Conservation (phyloP, 2,888 invertebrate genomes). For the Hemithea aestivaria region DNA sequence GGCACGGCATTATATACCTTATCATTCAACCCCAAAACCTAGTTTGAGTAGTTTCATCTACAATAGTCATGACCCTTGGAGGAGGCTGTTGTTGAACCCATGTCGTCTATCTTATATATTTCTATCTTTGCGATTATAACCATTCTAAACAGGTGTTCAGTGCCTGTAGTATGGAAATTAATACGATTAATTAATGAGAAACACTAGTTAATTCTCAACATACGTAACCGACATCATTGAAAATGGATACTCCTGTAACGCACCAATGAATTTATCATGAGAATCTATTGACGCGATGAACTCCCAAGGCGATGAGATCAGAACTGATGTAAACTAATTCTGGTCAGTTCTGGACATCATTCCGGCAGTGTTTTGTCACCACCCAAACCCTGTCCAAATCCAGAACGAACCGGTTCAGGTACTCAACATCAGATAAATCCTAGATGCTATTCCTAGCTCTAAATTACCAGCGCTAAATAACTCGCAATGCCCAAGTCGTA, state of each 20-base stretch:
- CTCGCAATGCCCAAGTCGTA: constrained; percentile 1
- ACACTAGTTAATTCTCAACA: constrained; percentile 21
- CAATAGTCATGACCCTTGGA: no score
- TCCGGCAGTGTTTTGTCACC: constrained; percentile 22
- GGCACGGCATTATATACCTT: no score
- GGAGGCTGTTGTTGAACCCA: no score
- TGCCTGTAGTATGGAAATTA: no score
- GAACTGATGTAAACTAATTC: constrained; percentile 19
- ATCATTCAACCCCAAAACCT: no score
- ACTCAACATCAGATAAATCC: constrained; percentile 15
- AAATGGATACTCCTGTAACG: constrained; percentile 33
- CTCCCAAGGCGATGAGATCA: constrained; percentile 17
- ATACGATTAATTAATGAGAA: no score
- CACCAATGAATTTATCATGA: constrained; percentile 42
- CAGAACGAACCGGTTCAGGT: neutral
- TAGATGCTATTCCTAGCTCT: constrained; percentile 6
- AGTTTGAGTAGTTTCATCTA: no score
- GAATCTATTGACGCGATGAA: constrained; percentile 25
- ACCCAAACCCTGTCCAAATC: constrained; percentile 25
- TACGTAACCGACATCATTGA: constrained; percentile 34
- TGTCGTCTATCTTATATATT: no score
- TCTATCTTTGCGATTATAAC: no score
- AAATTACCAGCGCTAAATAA: constrained; percentile 6
- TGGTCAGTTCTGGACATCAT: constrained; percentile 20
- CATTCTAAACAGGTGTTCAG: no score